Conservation (phyloP, 1,140 invertebrate species). For the Bombus sibiricus region DNA sequence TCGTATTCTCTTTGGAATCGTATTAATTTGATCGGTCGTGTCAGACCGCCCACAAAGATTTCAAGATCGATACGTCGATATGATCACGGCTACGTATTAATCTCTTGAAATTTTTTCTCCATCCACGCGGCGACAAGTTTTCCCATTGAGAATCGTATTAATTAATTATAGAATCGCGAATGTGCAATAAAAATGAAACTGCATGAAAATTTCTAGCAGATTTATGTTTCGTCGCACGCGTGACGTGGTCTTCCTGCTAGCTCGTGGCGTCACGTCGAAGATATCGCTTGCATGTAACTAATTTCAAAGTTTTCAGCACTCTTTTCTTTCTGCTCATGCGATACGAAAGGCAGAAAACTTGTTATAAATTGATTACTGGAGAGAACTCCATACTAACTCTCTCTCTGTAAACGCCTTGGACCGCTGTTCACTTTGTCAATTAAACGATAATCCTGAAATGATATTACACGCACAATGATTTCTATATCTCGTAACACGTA, state of each 20-base stretch:
- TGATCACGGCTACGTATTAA: slow-evolving; percentile 37
- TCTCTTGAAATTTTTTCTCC: slow-evolving; percentile 17
- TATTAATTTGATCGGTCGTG: slow-evolving; percentile 57
- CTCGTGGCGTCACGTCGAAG: slow-evolving; percentile 32
- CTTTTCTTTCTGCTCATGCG: slow-evolving; percentile 49
- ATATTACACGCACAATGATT: not conserved
- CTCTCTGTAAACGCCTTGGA: not conserved
- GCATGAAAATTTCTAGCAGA: slow-evolving; percentile 15
- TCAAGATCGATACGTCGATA: slow-evolving; percentile 38
- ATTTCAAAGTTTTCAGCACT: slow-evolving; percentile 25
- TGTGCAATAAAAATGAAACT: slow-evolving; percentile 17
- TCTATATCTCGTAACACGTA: too few species aligned
- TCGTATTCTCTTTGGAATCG: slow-evolving; percentile 45
- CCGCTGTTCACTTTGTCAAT: slow-evolving; percentile 31
- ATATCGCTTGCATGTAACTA: slow-evolving; percentile 26
- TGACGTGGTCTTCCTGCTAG: slow-evolving; percentile 39
- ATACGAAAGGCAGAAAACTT: slow-evolving; percentile 41
- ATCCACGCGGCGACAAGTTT: not conserved
- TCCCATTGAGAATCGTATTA: slow-evolving; percentile 38
- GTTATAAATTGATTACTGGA: slow-evolving; percentile 46
- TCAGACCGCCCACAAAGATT: slow-evolving; percentile 56
- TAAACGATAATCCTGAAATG: slow-evolving; percentile 33
- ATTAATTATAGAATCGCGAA: slow-evolving; percentile 38
- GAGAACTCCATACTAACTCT: slow-evolving; percentile 34
- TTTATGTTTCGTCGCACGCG: slow-evolving; percentile 14